phyloP scores from a whole-genome alignment of 2,888 invertebrate genomes.

The Nezara viridula region DNA sequence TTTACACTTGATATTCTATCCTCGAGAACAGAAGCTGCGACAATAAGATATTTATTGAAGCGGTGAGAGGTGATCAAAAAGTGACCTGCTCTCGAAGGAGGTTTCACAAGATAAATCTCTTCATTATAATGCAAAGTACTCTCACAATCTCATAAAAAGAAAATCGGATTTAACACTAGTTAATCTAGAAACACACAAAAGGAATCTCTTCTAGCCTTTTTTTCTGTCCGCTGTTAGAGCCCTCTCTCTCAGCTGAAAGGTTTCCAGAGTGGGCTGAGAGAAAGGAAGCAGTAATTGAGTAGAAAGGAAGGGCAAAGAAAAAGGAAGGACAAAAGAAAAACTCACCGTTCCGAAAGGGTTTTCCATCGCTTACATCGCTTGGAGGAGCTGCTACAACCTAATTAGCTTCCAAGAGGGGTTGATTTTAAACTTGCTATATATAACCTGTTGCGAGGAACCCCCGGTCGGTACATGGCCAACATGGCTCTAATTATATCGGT shows the following conservation, averaged over 20 bases:
- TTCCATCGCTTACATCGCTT: conserved; percentile 44
- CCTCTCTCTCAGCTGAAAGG: conserved; percentile 28
- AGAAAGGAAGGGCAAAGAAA: conserved; percentile 44
- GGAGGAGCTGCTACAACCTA: conserved; percentile 18
- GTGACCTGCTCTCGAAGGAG: neutral
- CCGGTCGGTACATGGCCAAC: neutral
- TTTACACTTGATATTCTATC: neutral
- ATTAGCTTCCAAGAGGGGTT: neutral
- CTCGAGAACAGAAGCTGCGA: neutral
- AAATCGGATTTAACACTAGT: conserved; percentile 48
- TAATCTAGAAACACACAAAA: conserved; percentile 46
- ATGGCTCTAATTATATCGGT: neutral
- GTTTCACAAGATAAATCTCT: neutral
- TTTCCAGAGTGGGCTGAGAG: conserved; percentile 41
- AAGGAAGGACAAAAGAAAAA: conserved; percentile 49
- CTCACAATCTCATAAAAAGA: neutral
- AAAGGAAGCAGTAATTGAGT: conserved; percentile 51
- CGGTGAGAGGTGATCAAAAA: neutral
- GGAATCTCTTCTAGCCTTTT: conserved; percentile 28
- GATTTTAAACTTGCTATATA: conserved; percentile 29
- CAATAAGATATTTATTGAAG: neutral
- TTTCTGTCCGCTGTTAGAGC: conserved; percentile 15
- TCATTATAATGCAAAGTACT: neutral
- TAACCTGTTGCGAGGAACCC: conserved; percentile 10
- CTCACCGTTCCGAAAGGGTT: conserved; percentile 39